Conservation (phyloP, 2,113 vertebrate genomes). For the Dinomys branickii region DNA sequence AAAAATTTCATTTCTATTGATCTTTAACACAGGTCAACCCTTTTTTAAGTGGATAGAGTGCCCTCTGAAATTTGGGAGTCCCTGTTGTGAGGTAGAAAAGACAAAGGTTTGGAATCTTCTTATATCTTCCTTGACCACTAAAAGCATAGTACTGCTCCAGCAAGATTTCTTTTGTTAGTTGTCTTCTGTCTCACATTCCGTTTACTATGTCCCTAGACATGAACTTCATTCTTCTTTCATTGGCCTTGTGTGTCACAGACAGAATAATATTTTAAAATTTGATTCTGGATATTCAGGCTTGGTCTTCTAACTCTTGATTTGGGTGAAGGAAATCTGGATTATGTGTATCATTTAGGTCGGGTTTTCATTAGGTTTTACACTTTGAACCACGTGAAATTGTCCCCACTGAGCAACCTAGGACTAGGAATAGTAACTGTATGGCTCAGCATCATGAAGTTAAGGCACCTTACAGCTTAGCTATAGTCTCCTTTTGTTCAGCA, state of each 20-base stretch:
- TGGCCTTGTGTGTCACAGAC: background rate
- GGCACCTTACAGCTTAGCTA: background rate
- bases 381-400: background rate
- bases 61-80: background rate
- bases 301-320: background rate
- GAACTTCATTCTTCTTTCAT: background rate
- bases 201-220: background rate
- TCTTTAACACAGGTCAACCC: background rate
- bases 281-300: background rate
- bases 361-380: background rate
- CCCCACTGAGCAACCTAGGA: background rate
- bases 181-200: background rate
- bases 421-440: background rate
- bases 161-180: background rate
- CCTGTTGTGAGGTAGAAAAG: background rate
- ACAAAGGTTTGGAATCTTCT: constrained; percentile 5
- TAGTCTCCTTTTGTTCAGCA: background rate
- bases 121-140: background rate
- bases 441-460: background rate
- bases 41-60: background rate
- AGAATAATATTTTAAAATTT: background rate
- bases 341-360: background rate
- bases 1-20: background rate
- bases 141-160: background rate
- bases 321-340: background rate